phyloP scores from a whole-genome alignment of 2,797 vertebrate species.

The Esox masquinongy region DNA sequence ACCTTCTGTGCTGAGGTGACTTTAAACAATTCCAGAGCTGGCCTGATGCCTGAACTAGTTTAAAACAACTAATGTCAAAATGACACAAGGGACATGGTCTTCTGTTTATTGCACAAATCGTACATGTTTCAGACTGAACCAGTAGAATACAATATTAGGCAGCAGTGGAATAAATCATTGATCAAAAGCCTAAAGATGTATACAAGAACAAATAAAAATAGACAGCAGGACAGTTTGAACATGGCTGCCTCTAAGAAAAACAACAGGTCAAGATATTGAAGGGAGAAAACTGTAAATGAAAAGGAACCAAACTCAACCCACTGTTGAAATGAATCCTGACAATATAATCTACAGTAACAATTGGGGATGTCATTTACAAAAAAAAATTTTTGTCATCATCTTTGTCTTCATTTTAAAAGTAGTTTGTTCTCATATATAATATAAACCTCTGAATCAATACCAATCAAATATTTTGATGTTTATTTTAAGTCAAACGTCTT shows the following conservation, averaged over 20 bases:
- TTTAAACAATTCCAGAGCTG: neutral
- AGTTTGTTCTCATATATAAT: constrained; percentile 72
- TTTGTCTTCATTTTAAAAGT: constrained; percentile 70
- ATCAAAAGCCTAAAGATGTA: constrained; percentile 60
- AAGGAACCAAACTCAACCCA: constrained; percentile 36
- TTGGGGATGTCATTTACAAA: constrained; percentile 31
- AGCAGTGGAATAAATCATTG: constrained; percentile 59
- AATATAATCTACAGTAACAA: constrained; percentile 32
- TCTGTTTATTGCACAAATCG: constrained; percentile 79
- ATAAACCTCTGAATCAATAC: constrained; percentile 81
- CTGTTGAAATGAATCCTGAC: constrained; percentile 46
- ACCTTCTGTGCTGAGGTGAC: too few species aligned
- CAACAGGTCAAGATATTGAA: constrained; percentile 17
- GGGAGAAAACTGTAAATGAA: constrained; percentile 26
- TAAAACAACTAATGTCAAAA: neutral
- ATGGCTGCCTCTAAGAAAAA: constrained; percentile 22
- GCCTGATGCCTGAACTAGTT: neutral
- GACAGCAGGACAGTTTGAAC: constrained; percentile 55
- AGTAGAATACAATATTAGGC: constrained; percentile 68
- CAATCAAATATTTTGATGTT: constrained; percentile 67
- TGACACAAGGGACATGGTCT: constrained; percentile 51
- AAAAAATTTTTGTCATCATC: constrained; percentile 33
- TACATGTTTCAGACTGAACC: constrained; percentile 75
- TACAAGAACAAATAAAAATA: constrained; percentile 59
- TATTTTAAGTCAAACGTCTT: constrained; percentile 66